Evolutionary conservation across 2,888 invertebrate species (phyloP).

Genomic region (Nomada ferruginata): DNA sequence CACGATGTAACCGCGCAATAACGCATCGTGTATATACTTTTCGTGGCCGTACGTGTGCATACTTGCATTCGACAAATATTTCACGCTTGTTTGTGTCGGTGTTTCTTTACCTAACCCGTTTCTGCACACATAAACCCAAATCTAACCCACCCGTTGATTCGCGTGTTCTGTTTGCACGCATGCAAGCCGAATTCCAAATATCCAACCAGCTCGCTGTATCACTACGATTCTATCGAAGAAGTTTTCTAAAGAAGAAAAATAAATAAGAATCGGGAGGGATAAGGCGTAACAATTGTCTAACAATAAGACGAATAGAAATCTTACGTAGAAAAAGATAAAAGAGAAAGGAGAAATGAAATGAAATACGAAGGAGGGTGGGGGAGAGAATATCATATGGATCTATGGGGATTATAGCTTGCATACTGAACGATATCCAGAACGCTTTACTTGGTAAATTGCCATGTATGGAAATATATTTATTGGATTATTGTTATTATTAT

Average conservation of each 20-base stretch:
- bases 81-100: slow-evolving; percentile 31
- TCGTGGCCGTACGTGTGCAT: slow-evolving; percentile 17
- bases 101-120: slow-evolving; percentile 23
- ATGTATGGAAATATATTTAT: slow-evolving; percentile 74
- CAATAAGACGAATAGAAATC: too few relatives aligned
- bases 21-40: slow-evolving; percentile 20
- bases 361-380: neutral
- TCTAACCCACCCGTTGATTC: slow-evolving; percentile 6
- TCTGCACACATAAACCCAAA: slow-evolving; percentile 7
- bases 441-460: slow-evolving; percentile 71
- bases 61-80: slow-evolving; percentile 29
- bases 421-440: slow-evolving; percentile 49
- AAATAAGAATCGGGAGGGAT: neutral
- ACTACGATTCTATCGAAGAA: neutral
- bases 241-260: neutral
- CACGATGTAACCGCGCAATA: slow-evolving; percentile 4
- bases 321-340: too few relatives aligned
- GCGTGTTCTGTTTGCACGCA: neutral
- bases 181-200: neutral
- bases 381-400: neutral
- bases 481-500: too few relatives aligned
- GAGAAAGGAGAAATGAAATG: neutral
- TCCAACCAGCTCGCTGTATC: neutral
- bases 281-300: too few relatives aligned
- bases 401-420: slow-evolving; percentile 23